These are phyloP conservation scores for Heliornis fulica DNA, from an alignment of 2,113 vertebrate genomes.

Conservation along the genomic window DNA sequence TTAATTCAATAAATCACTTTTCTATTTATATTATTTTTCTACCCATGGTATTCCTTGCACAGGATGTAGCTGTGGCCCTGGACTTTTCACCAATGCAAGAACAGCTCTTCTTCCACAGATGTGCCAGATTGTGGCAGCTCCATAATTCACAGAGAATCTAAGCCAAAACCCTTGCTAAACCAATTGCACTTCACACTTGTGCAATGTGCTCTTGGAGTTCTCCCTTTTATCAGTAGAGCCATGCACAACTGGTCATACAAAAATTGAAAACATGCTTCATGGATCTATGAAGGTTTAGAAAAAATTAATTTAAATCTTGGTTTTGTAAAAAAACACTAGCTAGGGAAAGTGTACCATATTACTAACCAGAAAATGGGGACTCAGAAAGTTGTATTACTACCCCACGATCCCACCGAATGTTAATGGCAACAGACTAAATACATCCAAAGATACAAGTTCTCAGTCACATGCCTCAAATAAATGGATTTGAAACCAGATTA, in stretches of 20 bases:
- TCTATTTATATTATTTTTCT: background rate
- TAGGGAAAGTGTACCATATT: background rate
- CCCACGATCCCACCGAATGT: background rate
- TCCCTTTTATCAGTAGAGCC: background rate
- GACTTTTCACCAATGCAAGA: background rate
- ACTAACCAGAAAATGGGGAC: background rate
- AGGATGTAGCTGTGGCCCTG: background rate
- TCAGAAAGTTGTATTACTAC: background rate
- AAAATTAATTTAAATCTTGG: background rate
- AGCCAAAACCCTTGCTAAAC: background rate
- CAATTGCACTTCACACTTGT: too few relatives aligned
- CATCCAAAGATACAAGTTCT: background rate
- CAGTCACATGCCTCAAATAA: background rate
- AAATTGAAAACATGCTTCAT: background rate
- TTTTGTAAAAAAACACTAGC: background rate
- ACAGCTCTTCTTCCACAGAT: background rate
- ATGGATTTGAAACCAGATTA: background rate
- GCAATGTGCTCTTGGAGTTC: background rate
- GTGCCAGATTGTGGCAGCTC: background rate
- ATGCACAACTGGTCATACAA: background rate
- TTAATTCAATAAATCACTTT: background rate
- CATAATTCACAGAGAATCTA: background rate
- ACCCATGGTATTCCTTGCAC: background rate
- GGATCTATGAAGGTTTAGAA: background rate
- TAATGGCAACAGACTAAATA: background rate